A percentile compares a stretch with the other conserved stretches of the same genome.
Conservation (phyloP, 2,888 invertebrate species). For the Pristionchus maxplancki region DNA sequence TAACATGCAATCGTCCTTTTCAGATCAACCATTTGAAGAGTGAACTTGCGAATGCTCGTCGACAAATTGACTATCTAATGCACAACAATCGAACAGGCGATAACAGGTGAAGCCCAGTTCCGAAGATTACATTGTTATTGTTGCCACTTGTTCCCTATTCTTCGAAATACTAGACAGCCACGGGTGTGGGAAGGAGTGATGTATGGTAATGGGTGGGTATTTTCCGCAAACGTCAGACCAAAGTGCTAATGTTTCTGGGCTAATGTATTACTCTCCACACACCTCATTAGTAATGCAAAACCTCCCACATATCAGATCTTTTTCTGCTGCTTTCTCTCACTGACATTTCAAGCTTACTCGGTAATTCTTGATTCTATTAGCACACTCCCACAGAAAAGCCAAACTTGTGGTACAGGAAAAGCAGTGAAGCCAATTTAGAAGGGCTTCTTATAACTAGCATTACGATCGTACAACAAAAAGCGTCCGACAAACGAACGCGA, state of each 20-base stretch:
- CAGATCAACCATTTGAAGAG: conserved; percentile 53
- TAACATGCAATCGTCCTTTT: neutral
- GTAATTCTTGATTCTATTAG: neutral
- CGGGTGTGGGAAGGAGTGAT: neutral
- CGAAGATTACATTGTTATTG: neutral
- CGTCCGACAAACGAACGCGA: neutral
- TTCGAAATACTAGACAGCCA: neutral
- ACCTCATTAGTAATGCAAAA: neutral
- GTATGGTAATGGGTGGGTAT: neutral
- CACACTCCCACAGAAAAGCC: neutral
- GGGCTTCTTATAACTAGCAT: neutral
- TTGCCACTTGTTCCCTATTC: neutral
- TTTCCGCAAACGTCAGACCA: neutral
- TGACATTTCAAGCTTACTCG: neutral
- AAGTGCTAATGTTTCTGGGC: neutral
- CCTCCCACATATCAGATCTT: neutral
- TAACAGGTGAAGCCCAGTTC: neutral
- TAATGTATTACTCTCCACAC: neutral
- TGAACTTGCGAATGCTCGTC: conserved; percentile 46
- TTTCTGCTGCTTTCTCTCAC: neutral
- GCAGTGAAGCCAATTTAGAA: neutral
- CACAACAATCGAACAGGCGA: neutral
- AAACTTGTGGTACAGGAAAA: neutral
- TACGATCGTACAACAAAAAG: neutral
- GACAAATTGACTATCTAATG: conserved; percentile 46